These are phyloP conservation scores for Periophthalmus modestus DNA, from an alignment of 2,113 vertebrate species.

Conservation along the genomic window DNA sequence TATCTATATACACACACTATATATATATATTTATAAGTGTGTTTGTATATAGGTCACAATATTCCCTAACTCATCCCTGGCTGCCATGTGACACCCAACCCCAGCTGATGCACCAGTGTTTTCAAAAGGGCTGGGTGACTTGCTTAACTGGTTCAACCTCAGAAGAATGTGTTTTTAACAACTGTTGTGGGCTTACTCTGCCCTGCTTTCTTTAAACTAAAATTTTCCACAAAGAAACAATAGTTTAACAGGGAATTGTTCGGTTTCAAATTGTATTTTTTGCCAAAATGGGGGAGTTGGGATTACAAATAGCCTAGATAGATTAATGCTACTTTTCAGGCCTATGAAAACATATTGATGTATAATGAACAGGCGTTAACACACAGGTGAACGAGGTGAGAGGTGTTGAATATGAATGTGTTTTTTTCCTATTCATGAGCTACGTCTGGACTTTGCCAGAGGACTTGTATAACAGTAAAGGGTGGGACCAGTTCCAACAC, in stretches of 20 bases:
- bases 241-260: slow-evolving; percentile 4
- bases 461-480: slow-evolving; percentile 13
- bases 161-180: slow-evolving; percentile 65
- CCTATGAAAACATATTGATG: neutral
- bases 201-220: slow-evolving; percentile 33
- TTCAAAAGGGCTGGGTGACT: slow-evolving; percentile 26
- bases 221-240: slow-evolving; percentile 43
- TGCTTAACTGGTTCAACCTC: slow-evolving; percentile 48
- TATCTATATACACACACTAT: no score
- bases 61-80: slow-evolving; percentile 27
- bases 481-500: slow-evolving; percentile 24
- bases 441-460: slow-evolving; percentile 15
- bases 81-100: slow-evolving; percentile 57
- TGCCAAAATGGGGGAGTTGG: neutral
- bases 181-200: slow-evolving; percentile 44
- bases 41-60: slow-evolving; percentile 59
- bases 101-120: slow-evolving; percentile 39
- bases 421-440: slow-evolving; percentile 10
- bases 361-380: neutral
- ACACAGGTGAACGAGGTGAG: neutral
- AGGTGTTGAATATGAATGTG: slow-evolving; percentile 19
- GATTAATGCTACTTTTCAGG: neutral
- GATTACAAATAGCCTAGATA: neutral
- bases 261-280: neutral
- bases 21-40: no score